Conservation (phyloP, 2,113 vertebrate genomes). For the Salvator merianae region DNA sequence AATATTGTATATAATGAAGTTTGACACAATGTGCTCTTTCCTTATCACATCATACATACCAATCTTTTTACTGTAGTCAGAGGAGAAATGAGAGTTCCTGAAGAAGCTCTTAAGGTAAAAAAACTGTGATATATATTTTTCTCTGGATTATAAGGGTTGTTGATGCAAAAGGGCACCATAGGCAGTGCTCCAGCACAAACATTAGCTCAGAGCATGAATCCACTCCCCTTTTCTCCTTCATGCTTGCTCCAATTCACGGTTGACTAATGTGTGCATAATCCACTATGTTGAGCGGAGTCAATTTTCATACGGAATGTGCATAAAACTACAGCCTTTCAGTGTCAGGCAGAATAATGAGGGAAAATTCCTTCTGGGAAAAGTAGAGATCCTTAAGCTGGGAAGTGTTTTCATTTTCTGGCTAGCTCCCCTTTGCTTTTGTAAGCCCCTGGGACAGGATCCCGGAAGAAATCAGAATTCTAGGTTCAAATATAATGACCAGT, state of each 20-base stretch:
- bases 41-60: constrained; percentile 85
- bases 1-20: neutral
- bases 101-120: constrained; percentile 96
- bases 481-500: neutral
- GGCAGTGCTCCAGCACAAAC: too few relatives aligned
- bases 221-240: too few relatives aligned
- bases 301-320: too few relatives aligned
- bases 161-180: too few relatives aligned
- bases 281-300: too few relatives aligned
- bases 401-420: neutral
- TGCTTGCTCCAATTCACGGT: too few relatives aligned
- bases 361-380: neutral
- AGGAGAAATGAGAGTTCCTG: constrained; percentile 94
- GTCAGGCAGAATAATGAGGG: neutral
- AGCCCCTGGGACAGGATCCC: neutral
- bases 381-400: neutral
- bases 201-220: too few relatives aligned
- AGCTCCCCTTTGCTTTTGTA: neutral
- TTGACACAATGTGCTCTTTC: constrained; percentile 27
- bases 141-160: neutral
- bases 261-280: too few relatives aligned
- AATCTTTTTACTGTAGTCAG: constrained; percentile 96
- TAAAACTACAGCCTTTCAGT: too few relatives aligned
- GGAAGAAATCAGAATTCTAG: neutral
- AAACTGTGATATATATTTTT: neutral